Percentiles rank a stretch among this genome's conserved stretches.
phyloP scores from a whole-genome alignment of 2,113 vertebrate species.

The Colaptes auratus region DNA sequence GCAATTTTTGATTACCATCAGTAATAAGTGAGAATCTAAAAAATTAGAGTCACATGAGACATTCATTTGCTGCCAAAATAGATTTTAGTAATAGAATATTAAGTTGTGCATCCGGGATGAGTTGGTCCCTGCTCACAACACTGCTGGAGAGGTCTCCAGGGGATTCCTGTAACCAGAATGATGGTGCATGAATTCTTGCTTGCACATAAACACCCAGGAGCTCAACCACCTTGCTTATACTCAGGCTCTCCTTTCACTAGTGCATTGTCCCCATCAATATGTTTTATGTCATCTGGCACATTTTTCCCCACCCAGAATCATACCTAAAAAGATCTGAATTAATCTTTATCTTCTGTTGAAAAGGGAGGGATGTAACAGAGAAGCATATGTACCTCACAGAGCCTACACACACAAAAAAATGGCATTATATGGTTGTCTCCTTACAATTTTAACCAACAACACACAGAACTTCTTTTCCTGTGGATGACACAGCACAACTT shows the following conservation, averaged over 20 bases:
- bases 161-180: not conserved
- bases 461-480: not conserved
- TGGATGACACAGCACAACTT: not conserved
- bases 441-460: not conserved
- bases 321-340: not conserved
- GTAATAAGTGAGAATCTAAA: not conserved
- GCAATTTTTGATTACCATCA: not conserved
- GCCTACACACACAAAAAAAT: not conserved
- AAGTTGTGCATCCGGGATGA: not conserved
- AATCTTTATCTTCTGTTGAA: not conserved
- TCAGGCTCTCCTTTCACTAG: not conserved
- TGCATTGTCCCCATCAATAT: not conserved
- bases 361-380: not conserved
- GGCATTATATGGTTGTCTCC: not conserved
- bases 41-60: not conserved
- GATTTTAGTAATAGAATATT: not conserved
- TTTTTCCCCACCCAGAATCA: rapidly evolving
- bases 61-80: not conserved
- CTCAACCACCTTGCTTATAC: not conserved
- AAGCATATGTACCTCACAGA: not conserved
- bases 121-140: rapidly evolving
- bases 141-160: not conserved
- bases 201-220: not conserved
- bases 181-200: not conserved
- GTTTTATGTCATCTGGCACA: not conserved